phyloP scores from a whole-genome alignment of 2,113 vertebrate species.

The Heptranchias perlo region DNA sequence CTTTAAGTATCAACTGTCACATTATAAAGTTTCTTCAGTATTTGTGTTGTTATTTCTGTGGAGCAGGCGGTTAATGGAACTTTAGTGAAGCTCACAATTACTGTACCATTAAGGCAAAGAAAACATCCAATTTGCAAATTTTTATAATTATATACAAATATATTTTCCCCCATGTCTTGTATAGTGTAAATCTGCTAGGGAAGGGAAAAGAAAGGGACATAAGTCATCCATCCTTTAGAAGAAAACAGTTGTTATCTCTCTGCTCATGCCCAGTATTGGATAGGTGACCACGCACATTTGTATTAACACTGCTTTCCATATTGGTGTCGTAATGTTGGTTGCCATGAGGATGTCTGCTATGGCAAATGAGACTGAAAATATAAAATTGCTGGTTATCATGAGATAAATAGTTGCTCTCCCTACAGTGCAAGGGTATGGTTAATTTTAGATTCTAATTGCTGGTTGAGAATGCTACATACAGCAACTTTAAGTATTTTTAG shows the following conservation, averaged over 20 bases:
- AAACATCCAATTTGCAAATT: background rate
- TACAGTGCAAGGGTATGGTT: background rate
- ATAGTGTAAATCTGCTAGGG: background rate
- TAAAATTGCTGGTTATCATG: background rate
- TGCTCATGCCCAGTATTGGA: background rate
- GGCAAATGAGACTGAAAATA: background rate
- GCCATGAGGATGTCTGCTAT: background rate
- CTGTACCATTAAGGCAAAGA: background rate
- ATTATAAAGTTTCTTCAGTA: background rate
- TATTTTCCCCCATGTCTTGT: background rate
- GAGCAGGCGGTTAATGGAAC: background rate
- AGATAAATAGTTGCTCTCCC: background rate
- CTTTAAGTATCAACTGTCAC: background rate
- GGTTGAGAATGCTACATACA: background rate
- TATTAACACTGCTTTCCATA: background rate
- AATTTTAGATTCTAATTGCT: background rate
- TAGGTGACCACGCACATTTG: background rate
- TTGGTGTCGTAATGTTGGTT: background rate
- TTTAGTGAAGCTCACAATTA: background rate
- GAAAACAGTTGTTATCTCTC: background rate
- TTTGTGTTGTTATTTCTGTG: background rate
- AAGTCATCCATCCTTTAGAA: background rate
- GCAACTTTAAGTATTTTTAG: background rate
- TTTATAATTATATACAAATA: background rate
- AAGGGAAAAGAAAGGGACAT: background rate